phyloP scores from a whole-genome alignment of 2,113 vertebrate species.

The Orthochromis indermauri region DNA sequence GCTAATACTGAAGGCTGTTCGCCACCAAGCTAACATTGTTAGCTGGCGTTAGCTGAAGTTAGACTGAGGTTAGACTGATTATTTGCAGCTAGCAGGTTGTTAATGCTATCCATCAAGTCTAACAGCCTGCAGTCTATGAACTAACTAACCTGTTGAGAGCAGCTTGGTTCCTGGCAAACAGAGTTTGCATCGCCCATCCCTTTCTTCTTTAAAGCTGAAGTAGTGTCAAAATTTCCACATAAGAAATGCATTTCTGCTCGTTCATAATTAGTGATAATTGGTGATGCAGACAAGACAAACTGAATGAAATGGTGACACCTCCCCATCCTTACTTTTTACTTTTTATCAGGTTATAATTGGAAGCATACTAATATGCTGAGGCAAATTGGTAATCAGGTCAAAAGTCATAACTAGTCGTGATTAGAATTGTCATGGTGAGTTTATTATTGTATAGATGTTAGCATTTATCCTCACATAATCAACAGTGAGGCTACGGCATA shows the following conservation, averaged over 20 bases:
- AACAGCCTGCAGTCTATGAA: not conserved
- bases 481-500: not conserved
- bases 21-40: not conserved
- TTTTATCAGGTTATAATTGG: not conserved
- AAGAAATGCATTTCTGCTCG: not conserved
- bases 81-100: not conserved
- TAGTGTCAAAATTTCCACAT: not conserved
- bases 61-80: not conserved
- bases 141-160: not conserved
- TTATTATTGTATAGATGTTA: not conserved
- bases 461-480: not conserved
- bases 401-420: not conserved
- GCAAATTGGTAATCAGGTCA: not conserved
- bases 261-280: not conserved
- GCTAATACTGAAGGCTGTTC: accelerated
- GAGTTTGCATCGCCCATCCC: not conserved
- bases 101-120: not conserved
- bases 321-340: not conserved
- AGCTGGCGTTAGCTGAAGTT: accelerated
- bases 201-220: not conserved
- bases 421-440: not conserved
- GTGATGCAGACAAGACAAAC: not conserved
- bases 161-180: not conserved
- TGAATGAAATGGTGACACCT: not conserved
- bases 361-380: not conserved